Evolutionary conservation across 2,797 vertebrate genomes (phyloP).

Genomic region (Molossus molossus): DNA sequence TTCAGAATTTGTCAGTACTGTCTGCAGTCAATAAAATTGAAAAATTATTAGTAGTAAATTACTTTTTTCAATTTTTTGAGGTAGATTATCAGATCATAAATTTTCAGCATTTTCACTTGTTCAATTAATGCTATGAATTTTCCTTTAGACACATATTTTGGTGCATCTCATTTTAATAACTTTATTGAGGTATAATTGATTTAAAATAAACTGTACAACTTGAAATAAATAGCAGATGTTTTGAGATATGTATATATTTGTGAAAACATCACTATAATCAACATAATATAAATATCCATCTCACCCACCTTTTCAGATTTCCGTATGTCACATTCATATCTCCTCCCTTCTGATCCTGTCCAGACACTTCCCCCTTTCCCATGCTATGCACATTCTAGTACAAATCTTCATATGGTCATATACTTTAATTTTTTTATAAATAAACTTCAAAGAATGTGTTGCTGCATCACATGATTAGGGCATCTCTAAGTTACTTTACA

Average conservation of each 20-base stretch:
- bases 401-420: background rate
- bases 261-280: background rate
- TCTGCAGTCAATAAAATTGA: background rate
- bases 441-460: background rate
- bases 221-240: slow-evolving; percentile 13
- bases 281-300: background rate
- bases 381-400: background rate
- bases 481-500: slow-evolving; percentile 6
- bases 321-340: background rate
- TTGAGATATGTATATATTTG: background rate
- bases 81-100: background rate
- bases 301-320: background rate
- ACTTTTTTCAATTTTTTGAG: background rate
- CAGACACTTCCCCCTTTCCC: background rate
- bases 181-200: background rate
- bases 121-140: background rate
- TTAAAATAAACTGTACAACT: background rate
- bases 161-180: background rate
- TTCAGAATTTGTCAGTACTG: background rate
- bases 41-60: background rate
- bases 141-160: background rate
- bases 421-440: background rate
- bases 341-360: background rate
- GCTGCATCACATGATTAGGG: background rate
- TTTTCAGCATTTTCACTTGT: background rate